These are phyloP conservation scores for Anseranas semipalmata DNA, from an alignment of 2,113 vertebrate species.

Conservation along the genomic window DNA sequence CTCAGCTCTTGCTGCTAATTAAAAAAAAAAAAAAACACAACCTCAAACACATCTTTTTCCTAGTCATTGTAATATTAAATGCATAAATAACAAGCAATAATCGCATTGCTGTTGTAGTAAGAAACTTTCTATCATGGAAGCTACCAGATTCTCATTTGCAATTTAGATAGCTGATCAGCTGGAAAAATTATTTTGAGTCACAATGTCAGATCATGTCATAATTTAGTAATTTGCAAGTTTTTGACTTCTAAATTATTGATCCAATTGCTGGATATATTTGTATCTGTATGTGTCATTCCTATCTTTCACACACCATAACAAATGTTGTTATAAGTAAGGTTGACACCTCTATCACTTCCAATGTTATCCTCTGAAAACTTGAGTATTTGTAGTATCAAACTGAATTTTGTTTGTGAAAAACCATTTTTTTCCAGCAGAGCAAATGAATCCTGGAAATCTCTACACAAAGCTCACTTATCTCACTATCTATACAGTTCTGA, in stretches of 20 bases:
- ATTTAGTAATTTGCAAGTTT: too few species aligned
- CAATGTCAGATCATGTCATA: background rate
- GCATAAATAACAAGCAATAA: conserved; percentile 16
- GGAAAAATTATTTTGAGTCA: background rate
- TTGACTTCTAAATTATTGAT: background rate
- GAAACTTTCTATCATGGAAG: background rate
- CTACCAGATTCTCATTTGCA: background rate
- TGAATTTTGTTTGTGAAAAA: background rate
- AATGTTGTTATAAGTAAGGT: background rate
- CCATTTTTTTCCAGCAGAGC: background rate
- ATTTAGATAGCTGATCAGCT: background rate
- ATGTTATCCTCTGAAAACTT: background rate
- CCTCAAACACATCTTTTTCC: background rate
- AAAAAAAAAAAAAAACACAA: background rate
- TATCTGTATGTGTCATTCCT: background rate
- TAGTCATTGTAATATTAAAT: conserved; percentile 37
- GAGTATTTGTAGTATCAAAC: background rate
- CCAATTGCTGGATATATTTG: background rate
- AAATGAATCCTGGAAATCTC: background rate
- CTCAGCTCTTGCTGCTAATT: conserved; percentile 23
- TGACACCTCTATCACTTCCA: background rate
- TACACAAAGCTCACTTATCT: background rate
- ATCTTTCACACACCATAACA: background rate
- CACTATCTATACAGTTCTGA: background rate
- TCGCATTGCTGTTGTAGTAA: background rate